These are phyloP conservation scores for Sus scrofa DNA, from an alignment of 2,113 vertebrate species.

Conservation along the genomic window DNA sequence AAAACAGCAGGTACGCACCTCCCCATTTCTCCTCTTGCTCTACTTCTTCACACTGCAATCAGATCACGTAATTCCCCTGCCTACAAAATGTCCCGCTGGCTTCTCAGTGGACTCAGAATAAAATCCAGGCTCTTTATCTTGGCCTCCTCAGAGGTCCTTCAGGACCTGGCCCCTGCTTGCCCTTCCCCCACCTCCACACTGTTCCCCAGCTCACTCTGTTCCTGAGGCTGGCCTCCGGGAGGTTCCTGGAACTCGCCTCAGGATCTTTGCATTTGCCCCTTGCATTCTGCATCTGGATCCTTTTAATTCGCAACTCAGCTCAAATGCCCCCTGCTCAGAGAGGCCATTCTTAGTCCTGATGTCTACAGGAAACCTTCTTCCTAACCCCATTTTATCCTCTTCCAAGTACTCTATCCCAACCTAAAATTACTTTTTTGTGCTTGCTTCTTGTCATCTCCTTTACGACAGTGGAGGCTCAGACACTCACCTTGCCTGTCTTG, in stretches of 20 bases:
- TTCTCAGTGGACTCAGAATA: neutral
- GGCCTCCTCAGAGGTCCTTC: neutral
- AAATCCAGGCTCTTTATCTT: neutral
- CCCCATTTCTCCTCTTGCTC: neutral
- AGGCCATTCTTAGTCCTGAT: neutral
- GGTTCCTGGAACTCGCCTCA: neutral
- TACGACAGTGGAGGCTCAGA: fast-evolving
- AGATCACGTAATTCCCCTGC: constrained; percentile 65
- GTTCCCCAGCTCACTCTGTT: no score
- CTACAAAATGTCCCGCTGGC: neutral
- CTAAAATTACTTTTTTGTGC: neutral
- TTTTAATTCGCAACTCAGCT: neutral
- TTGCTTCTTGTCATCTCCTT: neutral
- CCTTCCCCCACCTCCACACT: neutral
- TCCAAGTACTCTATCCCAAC: neutral
- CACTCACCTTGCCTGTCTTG: no score
- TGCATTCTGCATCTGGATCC: neutral
- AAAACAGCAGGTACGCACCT: neutral
- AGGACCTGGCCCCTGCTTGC: neutral
- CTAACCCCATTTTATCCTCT: neutral
- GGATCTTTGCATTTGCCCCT: neutral
- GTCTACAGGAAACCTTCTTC: neutral
- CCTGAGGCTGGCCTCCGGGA: neutral
- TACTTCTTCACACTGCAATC: constrained; percentile 51
- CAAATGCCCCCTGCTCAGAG: neutral